A percentile compares a stretch with the other conserved stretches of the same genome.
Evolutionary conservation across 2,797 vertebrate species (phyloP).

Genomic region (Eupleurogrammus muticus): DNA sequence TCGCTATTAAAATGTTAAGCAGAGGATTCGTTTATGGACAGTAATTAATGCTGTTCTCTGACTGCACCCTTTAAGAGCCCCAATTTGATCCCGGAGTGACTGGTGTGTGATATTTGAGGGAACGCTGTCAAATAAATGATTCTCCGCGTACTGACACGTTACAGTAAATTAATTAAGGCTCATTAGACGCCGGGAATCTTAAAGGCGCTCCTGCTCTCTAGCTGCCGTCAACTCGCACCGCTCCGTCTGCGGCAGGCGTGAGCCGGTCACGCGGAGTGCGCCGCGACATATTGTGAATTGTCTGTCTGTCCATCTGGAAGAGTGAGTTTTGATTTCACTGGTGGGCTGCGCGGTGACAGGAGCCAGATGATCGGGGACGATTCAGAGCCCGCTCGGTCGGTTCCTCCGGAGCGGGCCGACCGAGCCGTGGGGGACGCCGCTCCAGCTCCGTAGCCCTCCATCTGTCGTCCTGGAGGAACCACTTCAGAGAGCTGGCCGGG

Average conservation of each 20-base stretch:
- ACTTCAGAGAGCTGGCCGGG: constrained; percentile 69
- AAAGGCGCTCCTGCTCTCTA: constrained; percentile 18
- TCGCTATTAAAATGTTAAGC: constrained; percentile 43
- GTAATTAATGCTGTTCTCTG: constrained; percentile 67
- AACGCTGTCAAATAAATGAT: constrained; percentile 52
- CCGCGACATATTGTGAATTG: constrained; percentile 71
- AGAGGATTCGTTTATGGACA: constrained; percentile 54
- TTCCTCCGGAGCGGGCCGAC: constrained; percentile 60
- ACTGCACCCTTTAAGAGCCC: constrained; percentile 44
- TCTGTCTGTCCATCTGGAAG: constrained; percentile 79
- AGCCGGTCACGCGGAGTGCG: constrained; percentile 54
- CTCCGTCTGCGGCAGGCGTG: constrained; percentile 36
- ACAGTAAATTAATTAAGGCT: constrained; percentile 46
- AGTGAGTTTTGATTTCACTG: constrained; percentile 74
- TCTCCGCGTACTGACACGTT: constrained; percentile 29
- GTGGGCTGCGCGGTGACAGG: constrained; percentile 67
- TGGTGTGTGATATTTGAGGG: constrained; percentile 37
- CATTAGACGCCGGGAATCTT: constrained; percentile 36
- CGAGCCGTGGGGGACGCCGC: constrained; percentile 60
- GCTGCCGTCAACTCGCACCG: constrained; percentile 21
- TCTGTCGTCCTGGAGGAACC: constrained; percentile 77
- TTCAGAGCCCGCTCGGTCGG: constrained; percentile 71
- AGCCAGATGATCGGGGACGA: constrained; percentile 74
- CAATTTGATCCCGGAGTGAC: constrained; percentile 36
- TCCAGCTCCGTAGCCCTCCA: constrained; percentile 70